Evolutionary conservation across 2,888 invertebrate species (phyloP), one percentile per base, ranked within the genome.

Genomic region (Unio delphinus): DNA sequence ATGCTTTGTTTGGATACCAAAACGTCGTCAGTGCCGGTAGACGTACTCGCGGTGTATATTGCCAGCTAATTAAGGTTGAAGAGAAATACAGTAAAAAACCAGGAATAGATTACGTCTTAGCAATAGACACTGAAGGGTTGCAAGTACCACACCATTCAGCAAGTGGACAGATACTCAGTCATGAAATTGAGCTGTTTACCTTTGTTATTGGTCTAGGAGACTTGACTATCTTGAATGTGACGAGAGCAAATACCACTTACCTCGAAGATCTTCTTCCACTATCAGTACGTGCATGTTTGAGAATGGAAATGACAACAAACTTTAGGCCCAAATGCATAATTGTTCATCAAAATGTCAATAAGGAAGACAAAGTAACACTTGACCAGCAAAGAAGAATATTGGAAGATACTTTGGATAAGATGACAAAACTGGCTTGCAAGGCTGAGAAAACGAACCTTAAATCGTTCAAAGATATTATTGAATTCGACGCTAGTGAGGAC

Each of bases 1-100:
- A 77, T n/a, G 57, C 76, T n/a, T 70, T 76, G 72, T 76, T 76
- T 63, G 76, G 76, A 54, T 55, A 66, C 11, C 65, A 67, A 28
- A 71, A 73, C 68, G 28, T 69, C 15, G 74, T 73, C 2, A 66
- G 74, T 28, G 68, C 73, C 18, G 76, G 76, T 30, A 58, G 76
- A 20, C 74, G 76, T 57, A 76, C 74, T 11, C 58, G 74, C 26
- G 77, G 77, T 5, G 67, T 73, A 7, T 67, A 64, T 63, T 57
- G 59, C 20, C 74, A 77, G 15, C 26, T 75, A 3, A 28, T 75
- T 56, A 66, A 62, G 54, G 60, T 65, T 18, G 59, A 20, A 6
- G 6, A 59, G 17, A 26, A 0, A 59, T 45, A 15, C 15, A 11
- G 15, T 15, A 61, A 60, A 7, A 4, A 20, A 3, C 8, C 63